Conservation (phyloP, 2,113 vertebrate genomes). For the Coptodon bakossiorum region DNA sequence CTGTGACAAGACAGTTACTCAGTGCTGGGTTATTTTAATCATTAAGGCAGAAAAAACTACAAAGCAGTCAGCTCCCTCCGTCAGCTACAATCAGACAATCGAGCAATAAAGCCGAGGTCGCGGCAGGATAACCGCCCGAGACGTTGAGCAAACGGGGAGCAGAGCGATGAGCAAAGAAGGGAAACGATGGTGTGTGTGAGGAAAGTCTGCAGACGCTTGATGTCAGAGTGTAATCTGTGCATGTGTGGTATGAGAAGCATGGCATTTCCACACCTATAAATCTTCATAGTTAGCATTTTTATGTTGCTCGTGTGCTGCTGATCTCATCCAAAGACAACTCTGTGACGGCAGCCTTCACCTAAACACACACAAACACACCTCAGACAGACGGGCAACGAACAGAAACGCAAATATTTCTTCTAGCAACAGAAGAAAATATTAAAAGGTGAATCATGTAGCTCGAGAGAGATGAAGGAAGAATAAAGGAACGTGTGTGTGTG, state of each 20-base stretch:
- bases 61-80: background rate
- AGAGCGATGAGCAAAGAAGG: background rate
- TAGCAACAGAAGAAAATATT: background rate
- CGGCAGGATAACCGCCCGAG: background rate
- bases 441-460: background rate
- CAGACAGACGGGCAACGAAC: background rate
- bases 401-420: background rate
- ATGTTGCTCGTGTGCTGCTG: background rate
- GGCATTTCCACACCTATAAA: background rate
- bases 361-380: background rate
- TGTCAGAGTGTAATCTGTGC: background rate
- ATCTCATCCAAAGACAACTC: background rate
- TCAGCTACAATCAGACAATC: background rate
- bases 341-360: accelerated
- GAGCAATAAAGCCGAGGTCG: background rate
- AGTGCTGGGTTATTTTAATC: conserved; percentile 7
- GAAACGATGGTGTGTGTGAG: background rate
- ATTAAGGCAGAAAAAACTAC: background rate
- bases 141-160: background rate
- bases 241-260: background rate
- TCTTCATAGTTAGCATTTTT: background rate
- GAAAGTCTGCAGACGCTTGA: background rate
- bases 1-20: background rate
- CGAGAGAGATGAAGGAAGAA: background rate
- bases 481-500: background rate